Conservation (phyloP, 2,888 invertebrate genomes). For the Pristionchus arcanus region DNA sequence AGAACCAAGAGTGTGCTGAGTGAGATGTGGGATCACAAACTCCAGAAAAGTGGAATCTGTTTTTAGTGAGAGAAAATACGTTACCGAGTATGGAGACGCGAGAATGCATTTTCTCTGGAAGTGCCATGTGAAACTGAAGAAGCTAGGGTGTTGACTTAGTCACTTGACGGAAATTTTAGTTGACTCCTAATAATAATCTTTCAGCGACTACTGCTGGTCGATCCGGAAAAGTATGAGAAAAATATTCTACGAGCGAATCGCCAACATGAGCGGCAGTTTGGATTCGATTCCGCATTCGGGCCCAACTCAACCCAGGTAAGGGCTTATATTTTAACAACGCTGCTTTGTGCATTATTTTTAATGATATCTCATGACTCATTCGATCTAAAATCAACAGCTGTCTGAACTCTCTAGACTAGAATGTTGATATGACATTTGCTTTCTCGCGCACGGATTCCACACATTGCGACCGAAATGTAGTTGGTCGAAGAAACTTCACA, state of each 20-base stretch:
- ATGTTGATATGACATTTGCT: not conserved
- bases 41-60: too few species aligned
- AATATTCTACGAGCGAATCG: constrained; percentile 86
- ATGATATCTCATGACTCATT: too few species aligned
- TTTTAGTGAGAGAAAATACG: not conserved
- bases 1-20: not conserved
- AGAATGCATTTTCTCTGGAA: not conserved
- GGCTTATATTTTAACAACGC: not conserved
- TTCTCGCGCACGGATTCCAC: not conserved
- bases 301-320: constrained; percentile 90
- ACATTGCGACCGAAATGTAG: not conserved
- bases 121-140: not conserved
- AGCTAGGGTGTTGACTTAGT: not conserved
- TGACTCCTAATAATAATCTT: not conserved
- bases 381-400: too few species aligned
- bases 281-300: constrained; percentile 92
- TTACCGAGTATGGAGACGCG: not conserved
- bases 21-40: not conserved
- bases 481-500: not conserved
- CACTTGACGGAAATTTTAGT: too few species aligned
- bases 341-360: not conserved
- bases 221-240: constrained; percentile 83
- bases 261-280: constrained; percentile 88
- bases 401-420: not conserved
- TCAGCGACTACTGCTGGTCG: constrained; percentile 86